Evolutionary conservation across 2,888 invertebrate species (phyloP).

Genomic region (Alitta virens): DNA sequence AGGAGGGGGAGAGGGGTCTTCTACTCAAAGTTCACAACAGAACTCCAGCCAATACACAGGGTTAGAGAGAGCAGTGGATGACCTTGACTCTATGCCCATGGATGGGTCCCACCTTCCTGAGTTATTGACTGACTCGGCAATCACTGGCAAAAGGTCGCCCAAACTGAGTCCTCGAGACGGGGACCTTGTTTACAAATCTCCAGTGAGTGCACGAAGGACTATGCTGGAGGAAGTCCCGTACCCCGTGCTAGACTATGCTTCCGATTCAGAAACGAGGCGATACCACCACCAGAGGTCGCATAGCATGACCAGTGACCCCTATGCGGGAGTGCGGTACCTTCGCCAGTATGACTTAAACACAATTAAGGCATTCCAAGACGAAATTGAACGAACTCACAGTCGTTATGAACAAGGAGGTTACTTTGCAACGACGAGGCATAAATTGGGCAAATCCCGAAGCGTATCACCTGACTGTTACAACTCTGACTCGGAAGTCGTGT

Average conservation of each 20-base stretch:
- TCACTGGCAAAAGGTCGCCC: constrained; percentile 7
- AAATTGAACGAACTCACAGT: constrained; percentile 26
- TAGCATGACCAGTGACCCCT: neutral
- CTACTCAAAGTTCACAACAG: neutral
- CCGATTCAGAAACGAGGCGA: constrained; percentile 26
- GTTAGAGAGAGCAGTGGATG: constrained; percentile 13
- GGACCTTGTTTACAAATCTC: constrained; percentile 18
- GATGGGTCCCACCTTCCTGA: constrained; percentile 19
- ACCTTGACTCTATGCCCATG: constrained; percentile 12
- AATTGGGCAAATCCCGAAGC: constrained; percentile 9
- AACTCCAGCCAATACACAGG: constrained; percentile 2
- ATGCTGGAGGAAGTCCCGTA: constrained; percentile 2
- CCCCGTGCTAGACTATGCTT: constrained; percentile 26
- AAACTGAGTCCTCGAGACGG: constrained; percentile 7
- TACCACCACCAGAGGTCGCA: neutral
- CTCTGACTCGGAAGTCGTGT: constrained; percentile 81
- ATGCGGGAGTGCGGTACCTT: neutral
- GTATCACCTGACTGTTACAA: constrained; percentile 65
- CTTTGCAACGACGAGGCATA: neutral
- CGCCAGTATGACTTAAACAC: constrained; percentile 17
- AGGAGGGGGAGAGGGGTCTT: constrained; percentile 2
- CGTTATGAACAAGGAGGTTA: constrained; percentile 10
- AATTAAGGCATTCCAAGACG: constrained; percentile 26
- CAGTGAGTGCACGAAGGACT: constrained; percentile 5
- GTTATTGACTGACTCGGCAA: constrained; percentile 21